phyloP scores from a whole-genome alignment of 2,113 vertebrate genomes.

The Muntiacus muntjak region DNA sequence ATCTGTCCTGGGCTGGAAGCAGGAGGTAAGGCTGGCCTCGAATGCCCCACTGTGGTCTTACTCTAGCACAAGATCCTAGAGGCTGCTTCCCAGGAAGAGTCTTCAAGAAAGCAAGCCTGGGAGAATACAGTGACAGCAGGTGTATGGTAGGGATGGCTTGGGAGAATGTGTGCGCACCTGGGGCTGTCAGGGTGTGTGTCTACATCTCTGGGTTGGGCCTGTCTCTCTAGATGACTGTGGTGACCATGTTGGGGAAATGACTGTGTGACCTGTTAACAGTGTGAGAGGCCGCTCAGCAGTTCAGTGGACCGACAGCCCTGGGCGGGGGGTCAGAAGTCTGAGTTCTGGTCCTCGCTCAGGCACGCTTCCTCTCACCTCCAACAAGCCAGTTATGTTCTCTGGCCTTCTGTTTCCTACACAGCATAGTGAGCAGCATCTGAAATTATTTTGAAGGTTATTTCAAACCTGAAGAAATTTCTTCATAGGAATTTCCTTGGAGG shows the following conservation, averaged over 20 bases:
- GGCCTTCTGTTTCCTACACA: neutral
- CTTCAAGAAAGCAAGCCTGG: slow-evolving; percentile 25
- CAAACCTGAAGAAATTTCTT: slow-evolving; percentile 24
- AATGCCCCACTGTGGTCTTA: neutral
- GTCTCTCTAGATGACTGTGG: neutral
- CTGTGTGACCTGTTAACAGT: neutral
- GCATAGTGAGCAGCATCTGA: slow-evolving; percentile 6
- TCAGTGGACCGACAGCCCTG: neutral
- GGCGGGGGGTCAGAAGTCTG: neutral
- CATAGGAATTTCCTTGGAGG: neutral
- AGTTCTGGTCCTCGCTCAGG: neutral
- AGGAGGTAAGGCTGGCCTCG: neutral
- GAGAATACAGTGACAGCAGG: neutral
- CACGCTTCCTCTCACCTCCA: neutral
- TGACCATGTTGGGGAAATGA: neutral
- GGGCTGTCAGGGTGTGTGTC: neutral
- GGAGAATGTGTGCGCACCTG: neutral
- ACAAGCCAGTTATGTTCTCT: neutral
- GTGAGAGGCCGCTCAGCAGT: neutral
- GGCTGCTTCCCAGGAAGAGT: neutral
- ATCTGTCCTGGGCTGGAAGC: neutral
- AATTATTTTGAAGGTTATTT: slow-evolving; percentile 15
- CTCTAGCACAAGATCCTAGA: neutral
- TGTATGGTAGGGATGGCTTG: neutral
- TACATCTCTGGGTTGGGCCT: neutral